phyloP scores from a whole-genome alignment of 2,113 vertebrate species.

The Aptenodytes forsteri region DNA sequence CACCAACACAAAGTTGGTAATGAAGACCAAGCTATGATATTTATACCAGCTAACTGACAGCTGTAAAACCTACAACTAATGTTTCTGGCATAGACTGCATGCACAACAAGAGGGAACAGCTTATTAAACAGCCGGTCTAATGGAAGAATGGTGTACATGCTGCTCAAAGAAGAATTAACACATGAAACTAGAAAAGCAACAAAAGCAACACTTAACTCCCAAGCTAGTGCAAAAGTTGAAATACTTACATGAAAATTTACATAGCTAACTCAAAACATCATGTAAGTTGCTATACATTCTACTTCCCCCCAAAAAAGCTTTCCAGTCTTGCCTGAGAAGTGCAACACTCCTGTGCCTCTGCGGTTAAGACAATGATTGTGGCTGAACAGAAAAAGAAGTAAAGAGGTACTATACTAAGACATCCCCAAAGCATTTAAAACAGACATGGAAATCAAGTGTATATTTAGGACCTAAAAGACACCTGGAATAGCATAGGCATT shows the following conservation, averaged over 20 bases:
- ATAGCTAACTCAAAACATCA: not conserved
- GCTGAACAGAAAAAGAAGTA: not conserved
- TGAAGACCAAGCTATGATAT: not conserved
- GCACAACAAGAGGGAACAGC: slow-evolving; percentile 1
- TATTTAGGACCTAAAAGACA: slow-evolving; percentile 41
- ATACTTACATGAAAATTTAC: not conserved
- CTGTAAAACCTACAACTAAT: not conserved
- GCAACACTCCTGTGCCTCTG: not conserved
- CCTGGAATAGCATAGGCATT: slow-evolving; percentile 32
- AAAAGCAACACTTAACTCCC: not conserved
- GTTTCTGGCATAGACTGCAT: not conserved
- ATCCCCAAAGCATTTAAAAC: not conserved
- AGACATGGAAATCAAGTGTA: slow-evolving; percentile 3
- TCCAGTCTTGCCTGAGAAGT: not conserved
- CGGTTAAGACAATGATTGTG: slow-evolving; percentile 4
- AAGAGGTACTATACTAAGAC: not conserved
- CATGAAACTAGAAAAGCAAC: slow-evolving; percentile 2
- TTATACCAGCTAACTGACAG: not conserved
- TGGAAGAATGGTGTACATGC: not conserved
- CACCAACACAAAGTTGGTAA: not conserved
- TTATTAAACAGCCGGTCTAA: slow-evolving; percentile 57
- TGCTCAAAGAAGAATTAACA: slow-evolving; percentile 26
- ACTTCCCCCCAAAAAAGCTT: not conserved
- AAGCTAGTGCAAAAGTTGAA: not conserved
- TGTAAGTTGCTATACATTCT: not conserved